Base-by-base conservation (phyloP, 2,888 invertebrate genomes). In the Trimorus sp. region DNA sequence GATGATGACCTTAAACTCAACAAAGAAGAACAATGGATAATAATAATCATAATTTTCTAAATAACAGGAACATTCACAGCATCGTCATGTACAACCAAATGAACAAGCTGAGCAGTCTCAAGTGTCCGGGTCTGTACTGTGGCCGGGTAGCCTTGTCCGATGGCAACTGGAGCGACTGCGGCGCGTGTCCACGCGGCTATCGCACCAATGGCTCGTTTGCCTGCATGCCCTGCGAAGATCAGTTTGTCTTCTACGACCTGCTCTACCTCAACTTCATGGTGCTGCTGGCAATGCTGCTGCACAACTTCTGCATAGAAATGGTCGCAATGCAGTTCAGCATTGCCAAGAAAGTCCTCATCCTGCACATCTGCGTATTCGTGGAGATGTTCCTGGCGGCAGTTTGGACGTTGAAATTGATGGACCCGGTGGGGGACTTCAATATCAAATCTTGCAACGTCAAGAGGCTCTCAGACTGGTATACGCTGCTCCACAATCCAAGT, bases 381-480 rank as follows among this genome's bases (percentile, higher is more conserved):
- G 99, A 99, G 92, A 95, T 97, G 26, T 90, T 94, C 0, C 87
- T 95, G 0, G 96, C 98, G 0, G 96, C 96, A 2, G 79, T 97
- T 5, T 92, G 96, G 9, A 96, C 98, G 0, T 90, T 99, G 7
- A 92, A 98, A 40, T 92, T 97, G 40, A 94, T 96, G 79, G 95
- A 97, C 51, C 99, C 99, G 0, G 91, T 95, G 4, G 98, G 98
- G 56, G 93, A 94, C 1, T 94, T 98, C 78, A 92, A 92, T 2
- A 92, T 99, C 36, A 93, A 94, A 86, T 96, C 97, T 0, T 98
- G 99, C 90, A 93, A 94, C 7, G 96, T 97, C 0, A 93, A 94
- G 74, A 94, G 95, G 49, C 92, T 99, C 26, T 96, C 98, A 0
- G 99, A 99, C 92, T 99, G 99, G 99, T 99, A 99, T 91, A 98